A percentile compares a stretch with the other conserved stretches of the same genome.
Evolutionary conservation across 2,888 invertebrate species (phyloP).

Genomic region (Conistra vaccinii): DNA sequence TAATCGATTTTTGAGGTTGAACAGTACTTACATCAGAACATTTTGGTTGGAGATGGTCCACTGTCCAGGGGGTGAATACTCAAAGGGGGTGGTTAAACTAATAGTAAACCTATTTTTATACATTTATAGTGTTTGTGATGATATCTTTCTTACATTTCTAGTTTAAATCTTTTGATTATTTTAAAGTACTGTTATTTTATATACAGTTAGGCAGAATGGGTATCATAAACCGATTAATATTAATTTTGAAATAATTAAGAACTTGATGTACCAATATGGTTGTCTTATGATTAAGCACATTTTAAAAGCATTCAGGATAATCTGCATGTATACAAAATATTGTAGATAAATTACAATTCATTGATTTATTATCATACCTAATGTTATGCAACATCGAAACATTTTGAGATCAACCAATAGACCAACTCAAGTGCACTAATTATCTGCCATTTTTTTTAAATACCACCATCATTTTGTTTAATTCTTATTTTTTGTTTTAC

Average conservation of each 20-base stretch:
- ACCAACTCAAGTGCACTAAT: slow-evolving; percentile 10
- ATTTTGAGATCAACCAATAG: slow-evolving; percentile 29
- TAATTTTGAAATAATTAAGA: slow-evolving; percentile 7
- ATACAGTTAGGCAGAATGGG: slow-evolving; percentile 12
- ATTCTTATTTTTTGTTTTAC: slow-evolving; percentile 29
- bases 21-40: background rate
- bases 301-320: slow-evolving; percentile 10
- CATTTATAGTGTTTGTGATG: background rate
- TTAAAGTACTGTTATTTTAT: slow-evolving; percentile 9
- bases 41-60: background rate
- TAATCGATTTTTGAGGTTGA: background rate
- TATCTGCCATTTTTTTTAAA: slow-evolving; percentile 23
- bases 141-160: background rate
- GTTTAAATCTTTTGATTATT: background rate
- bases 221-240: background rate
- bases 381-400: slow-evolving; percentile 56
- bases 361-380: slow-evolving; percentile 33
- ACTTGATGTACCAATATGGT: background rate
- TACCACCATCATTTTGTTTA: slow-evolving; percentile 22
- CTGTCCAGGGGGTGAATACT: slow-evolving; percentile 34
- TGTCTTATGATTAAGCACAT: slow-evolving; percentile 1
- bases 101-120: slow-evolving; percentile 25
- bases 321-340: slow-evolving; percentile 37
- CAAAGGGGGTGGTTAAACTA: slow-evolving; percentile 6
- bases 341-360: slow-evolving; percentile 42